Percentiles rank a stretch among this genome's conserved stretches.
These are phyloP conservation scores for Campaea margaritaria DNA, from an alignment of 2,888 invertebrate species.

Conservation along the genomic window DNA sequence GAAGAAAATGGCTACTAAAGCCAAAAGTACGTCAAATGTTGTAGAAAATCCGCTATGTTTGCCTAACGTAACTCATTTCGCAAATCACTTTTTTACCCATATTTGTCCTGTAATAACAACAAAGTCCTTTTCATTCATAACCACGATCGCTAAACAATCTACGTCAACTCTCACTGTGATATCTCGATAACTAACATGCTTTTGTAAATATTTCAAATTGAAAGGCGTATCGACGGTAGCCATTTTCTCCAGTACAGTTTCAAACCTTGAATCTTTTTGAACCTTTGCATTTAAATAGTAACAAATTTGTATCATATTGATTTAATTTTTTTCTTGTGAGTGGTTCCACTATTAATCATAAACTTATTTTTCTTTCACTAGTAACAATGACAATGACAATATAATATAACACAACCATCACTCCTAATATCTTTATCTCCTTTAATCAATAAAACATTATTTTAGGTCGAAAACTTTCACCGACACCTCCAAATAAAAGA, in stretches of 20 bases:
- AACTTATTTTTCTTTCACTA: slow-evolving; percentile 34
- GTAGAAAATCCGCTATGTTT: slow-evolving; percentile 70
- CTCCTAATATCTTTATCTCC: slow-evolving; percentile 9
- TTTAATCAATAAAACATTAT: slow-evolving; percentile 28
- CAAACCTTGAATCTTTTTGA: slow-evolving; percentile 42
- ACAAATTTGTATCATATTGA: slow-evolving; percentile 36
- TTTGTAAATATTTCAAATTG: slow-evolving; percentile 56
- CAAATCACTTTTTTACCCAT: slow-evolving; percentile 42
- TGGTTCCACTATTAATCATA: slow-evolving; percentile 45
- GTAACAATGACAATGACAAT: slow-evolving; percentile 24
- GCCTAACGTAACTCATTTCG: slow-evolving; percentile 56
- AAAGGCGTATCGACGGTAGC: slow-evolving; percentile 79
- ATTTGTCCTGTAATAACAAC: slow-evolving; percentile 41
- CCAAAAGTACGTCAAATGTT: slow-evolving; percentile 89
- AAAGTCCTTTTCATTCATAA: slow-evolving; percentile 33
- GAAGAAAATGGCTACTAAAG: slow-evolving; percentile 97
- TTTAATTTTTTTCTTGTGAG: slow-evolving; percentile 31
- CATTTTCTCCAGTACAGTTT: slow-evolving; percentile 81
- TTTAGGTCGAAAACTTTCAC: slow-evolving; percentile 89
- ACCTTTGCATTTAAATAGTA: slow-evolving; percentile 50
- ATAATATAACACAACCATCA: slow-evolving; percentile 7
- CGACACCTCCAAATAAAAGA: slow-evolving; percentile 87
- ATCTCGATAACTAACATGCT: slow-evolving; percentile 71
- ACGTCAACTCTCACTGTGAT: slow-evolving; percentile 28
- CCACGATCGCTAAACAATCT: slow-evolving; percentile 18